Evolutionary conservation across 1,140 invertebrate genomes (phyloP).

Genomic region (Ceratina australensis): DNA sequence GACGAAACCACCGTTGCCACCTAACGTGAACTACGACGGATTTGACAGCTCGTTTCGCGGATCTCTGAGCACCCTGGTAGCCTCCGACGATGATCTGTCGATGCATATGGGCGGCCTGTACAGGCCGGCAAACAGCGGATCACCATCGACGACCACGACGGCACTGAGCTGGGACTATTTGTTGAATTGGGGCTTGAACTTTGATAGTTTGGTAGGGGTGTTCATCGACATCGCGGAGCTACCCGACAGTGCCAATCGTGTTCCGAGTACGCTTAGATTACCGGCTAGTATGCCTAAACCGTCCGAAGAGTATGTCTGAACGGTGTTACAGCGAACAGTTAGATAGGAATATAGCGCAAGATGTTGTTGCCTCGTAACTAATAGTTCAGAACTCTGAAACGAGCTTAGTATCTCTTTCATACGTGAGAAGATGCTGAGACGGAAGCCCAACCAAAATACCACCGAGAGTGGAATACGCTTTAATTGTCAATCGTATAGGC

Average conservation of each 20-base stretch:
- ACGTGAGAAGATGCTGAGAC: neutral
- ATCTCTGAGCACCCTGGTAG: conserved; percentile 94
- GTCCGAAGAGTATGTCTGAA: conserved; percentile 88
- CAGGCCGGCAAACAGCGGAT: conserved; percentile 86
- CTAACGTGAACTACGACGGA: conserved; percentile 90
- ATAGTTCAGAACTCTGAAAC: too few species aligned
- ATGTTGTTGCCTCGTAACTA: too few species aligned
- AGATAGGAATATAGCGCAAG: too few species aligned
- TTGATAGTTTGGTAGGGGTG: conserved; percentile 95
- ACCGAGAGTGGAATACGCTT: conserved; percentile 17
- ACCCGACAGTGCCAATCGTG: conserved; percentile 88
- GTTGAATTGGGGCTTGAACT: conserved; percentile 97
- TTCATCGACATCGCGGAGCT: conserved; percentile 98
- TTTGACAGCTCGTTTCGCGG: conserved; percentile 96
- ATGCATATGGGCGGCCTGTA: conserved; percentile 87
- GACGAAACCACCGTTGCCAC: conserved; percentile 83
- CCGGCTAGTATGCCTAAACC: conserved; percentile 86
- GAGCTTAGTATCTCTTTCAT: neutral
- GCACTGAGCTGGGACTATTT: conserved; percentile 95
- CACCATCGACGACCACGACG: conserved; percentile 81
- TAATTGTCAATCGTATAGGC: neutral
- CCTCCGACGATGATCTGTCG: conserved; percentile 93
- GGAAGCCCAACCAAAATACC: neutral
- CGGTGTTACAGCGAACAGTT: neutral
- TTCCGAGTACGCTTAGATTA: conserved; percentile 83